Base-by-base conservation (phyloP, 2,888 invertebrate species). In the Drosophila percnosoma region DNA sequence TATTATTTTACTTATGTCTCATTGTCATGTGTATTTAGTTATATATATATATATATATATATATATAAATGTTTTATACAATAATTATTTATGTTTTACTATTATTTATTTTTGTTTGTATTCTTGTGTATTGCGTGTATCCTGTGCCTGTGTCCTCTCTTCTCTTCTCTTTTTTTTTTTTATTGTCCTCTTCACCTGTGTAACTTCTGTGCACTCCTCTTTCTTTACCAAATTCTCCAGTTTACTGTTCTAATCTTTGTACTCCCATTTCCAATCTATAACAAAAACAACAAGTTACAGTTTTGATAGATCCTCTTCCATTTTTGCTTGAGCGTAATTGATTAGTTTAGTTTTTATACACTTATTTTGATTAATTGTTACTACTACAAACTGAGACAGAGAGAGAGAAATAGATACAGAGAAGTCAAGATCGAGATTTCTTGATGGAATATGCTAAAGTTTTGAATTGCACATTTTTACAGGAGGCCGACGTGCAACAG, bases 401-500 rank as follows among this genome's bases (percentile, higher is more conserved):
- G n/a, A 40, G 38, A 57, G 42, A 63, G 33, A 38, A 15, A 51
- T 24, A 24, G 27, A 33, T 33, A 33, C 11, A 11, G 18, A 29
- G n/a, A 29, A 51, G 6, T 57, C 55, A 40, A 38, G 29, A 21
- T 40, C 15, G 3, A 18, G 27, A 18, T 53, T 49, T 34, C 10
- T 53, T n/a, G 7, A 27, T 38, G 38, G 59, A 51, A 42, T 73
- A 52, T 64, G 8, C 72, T 75, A 87, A 84, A 68, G 58, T 53
- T 49, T 66, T 60, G 49, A 51, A 48, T 73, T 83, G 52, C 36
- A 31, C 55, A 53, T 68, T 75, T 49, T 90, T 90, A 48, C 85
- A 85, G 81, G 89, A 86, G 59, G 79, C 72, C 64, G 77, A 80
- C 18, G 91, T 91, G 38, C 86, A 89, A 36, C 91, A 91, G 58